Evolutionary conservation across 2,888 invertebrate species (phyloP).

Genomic region (Hyalella azteca): DNA sequence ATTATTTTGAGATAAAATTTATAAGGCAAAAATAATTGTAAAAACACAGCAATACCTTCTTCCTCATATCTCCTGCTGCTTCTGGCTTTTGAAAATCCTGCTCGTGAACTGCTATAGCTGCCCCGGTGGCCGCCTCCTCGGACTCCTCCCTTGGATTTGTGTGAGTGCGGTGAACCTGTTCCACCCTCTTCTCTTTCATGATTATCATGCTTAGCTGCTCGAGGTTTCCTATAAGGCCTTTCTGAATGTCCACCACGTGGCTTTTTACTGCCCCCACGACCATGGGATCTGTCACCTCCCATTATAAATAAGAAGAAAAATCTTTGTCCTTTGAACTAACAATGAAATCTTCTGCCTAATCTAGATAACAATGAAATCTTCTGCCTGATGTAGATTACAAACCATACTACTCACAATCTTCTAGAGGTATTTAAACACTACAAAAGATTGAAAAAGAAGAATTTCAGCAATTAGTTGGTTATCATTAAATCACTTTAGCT

Average conservation of each 20-base stretch:
- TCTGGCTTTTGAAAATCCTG: not conserved
- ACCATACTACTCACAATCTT: too few relatives aligned
- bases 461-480: too few relatives aligned
- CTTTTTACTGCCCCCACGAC: not conserved
- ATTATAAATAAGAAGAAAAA: too few relatives aligned
- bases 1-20: not conserved
- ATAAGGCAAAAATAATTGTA: not conserved
- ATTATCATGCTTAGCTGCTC: not conserved
- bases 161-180: not conserved
- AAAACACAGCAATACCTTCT: slow-evolving; percentile 4
- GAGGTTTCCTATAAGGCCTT: not conserved
- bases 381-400: too few relatives aligned
- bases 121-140: not conserved
- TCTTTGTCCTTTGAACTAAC: too few relatives aligned
- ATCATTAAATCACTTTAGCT: too few relatives aligned
- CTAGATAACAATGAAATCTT: too few relatives aligned
- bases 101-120: not conserved
- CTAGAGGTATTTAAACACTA: too few relatives aligned
- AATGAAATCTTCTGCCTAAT: too few relatives aligned
- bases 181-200: not conserved
- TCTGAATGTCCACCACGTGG: not conserved
- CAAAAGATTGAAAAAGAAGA: too few relatives aligned
- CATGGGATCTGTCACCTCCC: slow-evolving; percentile 7
- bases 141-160: not conserved
- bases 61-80: not conserved